phyloP scores from a whole-genome alignment of 1,140 invertebrate genomes.

The Heliconius eleuchia region DNA sequence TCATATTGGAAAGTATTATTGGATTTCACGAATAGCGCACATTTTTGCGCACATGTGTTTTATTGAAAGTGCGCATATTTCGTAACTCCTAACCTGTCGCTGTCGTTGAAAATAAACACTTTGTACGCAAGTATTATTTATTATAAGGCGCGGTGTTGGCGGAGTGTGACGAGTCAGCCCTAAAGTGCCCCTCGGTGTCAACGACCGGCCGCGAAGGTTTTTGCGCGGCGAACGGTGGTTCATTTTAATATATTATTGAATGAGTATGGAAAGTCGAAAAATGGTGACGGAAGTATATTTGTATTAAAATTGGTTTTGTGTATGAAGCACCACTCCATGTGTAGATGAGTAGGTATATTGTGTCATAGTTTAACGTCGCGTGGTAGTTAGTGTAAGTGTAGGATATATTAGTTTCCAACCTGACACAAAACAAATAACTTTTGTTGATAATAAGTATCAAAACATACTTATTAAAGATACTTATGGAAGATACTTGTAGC shows the following conservation, averaged over 20 bases:
- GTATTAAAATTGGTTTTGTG: neutral
- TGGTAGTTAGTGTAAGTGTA: neutral
- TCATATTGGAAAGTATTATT: constrained; percentile 5
- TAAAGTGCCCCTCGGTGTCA: constrained; percentile 77
- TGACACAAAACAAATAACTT: neutral
- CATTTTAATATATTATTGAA: constrained; percentile 78
- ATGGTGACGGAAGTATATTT: constrained; percentile 32
- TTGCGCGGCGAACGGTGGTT: constrained; percentile 74
- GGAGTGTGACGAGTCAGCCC: constrained; percentile 74
- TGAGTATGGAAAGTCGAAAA: constrained; percentile 56
- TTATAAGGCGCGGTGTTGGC: constrained; percentile 61
- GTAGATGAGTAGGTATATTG: neutral
- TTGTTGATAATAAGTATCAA: too few species aligned
- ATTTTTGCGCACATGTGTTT: neutral
- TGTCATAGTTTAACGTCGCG: neutral
- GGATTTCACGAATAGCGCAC: neutral
- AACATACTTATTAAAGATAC: too few species aligned
- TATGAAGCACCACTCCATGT: neutral
- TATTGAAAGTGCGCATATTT: constrained; percentile 34
- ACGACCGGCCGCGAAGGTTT: constrained; percentile 76
- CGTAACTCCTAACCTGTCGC: constrained; percentile 45
- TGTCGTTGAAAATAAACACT: constrained; percentile 54
- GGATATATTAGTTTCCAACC: neutral
- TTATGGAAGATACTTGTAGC: too few species aligned
- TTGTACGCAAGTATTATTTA: constrained; percentile 56